A percentile compares a stretch with the other conserved stretches of the same genome.
phyloP scores from a whole-genome alignment of 2,888 invertebrate species.

The Lacanobia oleracea region DNA sequence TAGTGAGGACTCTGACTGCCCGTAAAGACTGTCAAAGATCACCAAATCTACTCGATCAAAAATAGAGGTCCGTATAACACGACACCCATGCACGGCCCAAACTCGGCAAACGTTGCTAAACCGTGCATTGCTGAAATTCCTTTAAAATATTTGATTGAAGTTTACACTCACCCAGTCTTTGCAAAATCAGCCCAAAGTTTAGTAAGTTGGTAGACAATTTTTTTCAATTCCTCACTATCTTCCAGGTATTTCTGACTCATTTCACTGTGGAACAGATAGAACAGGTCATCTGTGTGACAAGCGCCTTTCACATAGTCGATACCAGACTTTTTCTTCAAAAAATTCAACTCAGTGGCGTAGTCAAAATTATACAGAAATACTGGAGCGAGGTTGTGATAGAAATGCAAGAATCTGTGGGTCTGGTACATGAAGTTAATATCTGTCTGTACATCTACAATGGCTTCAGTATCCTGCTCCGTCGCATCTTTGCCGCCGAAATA shows the following conservation, averaged over 20 bases:
- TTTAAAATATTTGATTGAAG: neutral
- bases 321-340: conserved; percentile 71
- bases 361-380: conserved; percentile 79
- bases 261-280: conserved; percentile 83
- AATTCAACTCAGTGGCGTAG: conserved; percentile 77
- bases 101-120: no score
- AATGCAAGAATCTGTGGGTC: conserved; percentile 73
- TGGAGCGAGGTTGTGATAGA: conserved; percentile 69
- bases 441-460: conserved; percentile 71
- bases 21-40: no score
- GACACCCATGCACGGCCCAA: no score
- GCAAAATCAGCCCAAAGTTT: conserved; percentile 87
- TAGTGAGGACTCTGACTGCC: no score
- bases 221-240: conserved; percentile 72
- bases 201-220: conserved; percentile 78
- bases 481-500: conserved; percentile 73
- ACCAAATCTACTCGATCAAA: no score
- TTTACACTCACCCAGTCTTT: conserved; percentile 79
- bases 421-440: conserved; percentile 76
- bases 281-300: conserved; percentile 87
- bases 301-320: conserved; percentile 76
- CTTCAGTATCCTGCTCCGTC: conserved; percentile 63
- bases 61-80: no score
- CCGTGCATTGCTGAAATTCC: no score
- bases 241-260: conserved; percentile 77